Evolutionary conservation across 2,797 vertebrate genomes (phyloP).

Genomic region (Poeciliopsis turneri): DNA sequence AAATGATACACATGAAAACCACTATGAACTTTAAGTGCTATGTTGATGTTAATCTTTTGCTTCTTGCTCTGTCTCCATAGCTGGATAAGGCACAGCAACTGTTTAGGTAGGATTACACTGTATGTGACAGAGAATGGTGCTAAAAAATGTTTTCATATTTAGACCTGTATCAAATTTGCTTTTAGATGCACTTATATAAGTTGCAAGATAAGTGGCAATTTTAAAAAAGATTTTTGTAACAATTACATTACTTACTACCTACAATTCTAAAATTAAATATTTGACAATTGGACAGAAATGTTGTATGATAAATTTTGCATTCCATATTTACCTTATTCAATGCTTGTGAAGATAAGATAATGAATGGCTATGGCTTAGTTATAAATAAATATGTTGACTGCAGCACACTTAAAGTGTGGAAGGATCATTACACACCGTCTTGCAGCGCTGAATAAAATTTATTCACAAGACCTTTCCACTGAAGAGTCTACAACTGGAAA

Average conservation of each 20-base stretch:
- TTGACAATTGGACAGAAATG: background rate
- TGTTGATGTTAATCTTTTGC: background rate
- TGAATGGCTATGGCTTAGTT: background rate
- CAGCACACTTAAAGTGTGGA: slow-evolving; percentile 13
- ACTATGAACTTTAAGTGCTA: background rate
- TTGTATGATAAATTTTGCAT: background rate
- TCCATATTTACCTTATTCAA: background rate
- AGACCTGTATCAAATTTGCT: background rate
- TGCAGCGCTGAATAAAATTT: slow-evolving; percentile 6
- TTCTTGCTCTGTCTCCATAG: background rate
- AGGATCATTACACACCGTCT: background rate
- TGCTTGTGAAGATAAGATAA: slow-evolving; percentile 1
- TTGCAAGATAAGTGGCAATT: background rate
- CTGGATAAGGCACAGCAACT: background rate
- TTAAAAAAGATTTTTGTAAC: background rate
- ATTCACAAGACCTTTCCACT: slow-evolving; percentile 5
- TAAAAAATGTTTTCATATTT: background rate
- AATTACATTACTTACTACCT: background rate
- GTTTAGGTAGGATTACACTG: background rate
- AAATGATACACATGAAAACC: background rate
- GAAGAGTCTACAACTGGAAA: slow-evolving; percentile 15
- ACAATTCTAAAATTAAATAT: background rate
- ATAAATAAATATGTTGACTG: slow-evolving; percentile 13
- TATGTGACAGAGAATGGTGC: background rate
- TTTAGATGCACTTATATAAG: background rate